A percentile compares a stretch with the other conserved stretches of the same genome.
These are phyloP conservation scores for Lagenorhynchus albirostris DNA, from an alignment of 2,113 vertebrate species.

Conservation along the genomic window DNA sequence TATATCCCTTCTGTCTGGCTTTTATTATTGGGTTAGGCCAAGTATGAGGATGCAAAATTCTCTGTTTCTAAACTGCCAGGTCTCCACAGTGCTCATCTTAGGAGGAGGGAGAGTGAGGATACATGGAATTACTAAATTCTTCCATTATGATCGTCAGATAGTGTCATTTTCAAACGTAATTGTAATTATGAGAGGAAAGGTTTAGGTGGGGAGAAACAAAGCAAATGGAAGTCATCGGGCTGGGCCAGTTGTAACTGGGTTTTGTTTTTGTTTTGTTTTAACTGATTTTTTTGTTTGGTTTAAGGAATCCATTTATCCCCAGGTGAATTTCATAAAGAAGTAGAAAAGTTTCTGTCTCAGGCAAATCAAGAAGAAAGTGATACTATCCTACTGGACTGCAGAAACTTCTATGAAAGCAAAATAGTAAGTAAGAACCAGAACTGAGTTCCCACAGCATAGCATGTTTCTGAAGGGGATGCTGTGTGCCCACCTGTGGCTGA, in stretches of 20 bases:
- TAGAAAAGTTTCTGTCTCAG: slow-evolving; percentile 87
- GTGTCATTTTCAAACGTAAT: not conserved
- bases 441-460: not conserved
- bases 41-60: not conserved
- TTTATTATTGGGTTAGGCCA: not conserved
- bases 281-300: slow-evolving; percentile 48
- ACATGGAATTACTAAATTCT: not conserved
- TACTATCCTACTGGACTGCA: slow-evolving; percentile 95
- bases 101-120: not conserved
- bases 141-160: not conserved
- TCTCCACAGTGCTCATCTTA: not conserved
- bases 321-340: slow-evolving; percentile 93
- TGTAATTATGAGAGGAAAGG: not conserved
- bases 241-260: not conserved
- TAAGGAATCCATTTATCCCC: slow-evolving; percentile 93
- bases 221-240: not conserved
- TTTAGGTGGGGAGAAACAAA: not conserved
- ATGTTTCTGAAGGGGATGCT: not conserved
- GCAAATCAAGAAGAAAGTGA: slow-evolving; percentile 77
- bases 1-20: not conserved
- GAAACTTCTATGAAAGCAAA: slow-evolving; percentile 99
- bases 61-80: slow-evolving; percentile 11
- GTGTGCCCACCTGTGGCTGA: not conserved
- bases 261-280: slow-evolving; percentile 39
- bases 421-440: slow-evolving; percentile 87